A percentile compares a stretch with the other conserved stretches of the same genome.
Conservation (phyloP, 2,888 invertebrate species). For the Cataglyphis cursor region DNA sequence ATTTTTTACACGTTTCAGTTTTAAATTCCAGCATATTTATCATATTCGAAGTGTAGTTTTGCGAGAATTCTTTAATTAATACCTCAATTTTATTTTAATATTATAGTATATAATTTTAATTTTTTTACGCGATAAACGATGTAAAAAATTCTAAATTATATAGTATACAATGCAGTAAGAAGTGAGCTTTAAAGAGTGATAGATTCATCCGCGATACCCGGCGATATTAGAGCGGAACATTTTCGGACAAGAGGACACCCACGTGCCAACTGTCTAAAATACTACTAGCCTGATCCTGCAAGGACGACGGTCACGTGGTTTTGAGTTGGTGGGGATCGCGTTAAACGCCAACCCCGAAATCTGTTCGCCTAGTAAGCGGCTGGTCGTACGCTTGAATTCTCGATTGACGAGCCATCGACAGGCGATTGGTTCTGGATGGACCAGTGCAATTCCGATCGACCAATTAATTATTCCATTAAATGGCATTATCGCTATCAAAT, state of each 20-base stretch:
- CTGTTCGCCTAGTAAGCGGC: slow-evolving; percentile 86
- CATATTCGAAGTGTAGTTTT: neutral
- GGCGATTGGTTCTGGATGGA: slow-evolving; percentile 77
- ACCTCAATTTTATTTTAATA: neutral
- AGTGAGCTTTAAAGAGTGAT: neutral
- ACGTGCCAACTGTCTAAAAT: slow-evolving; percentile 73
- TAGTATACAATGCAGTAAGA: neutral
- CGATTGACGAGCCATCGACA: slow-evolving; percentile 86
- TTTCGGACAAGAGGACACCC: slow-evolving; percentile 56
- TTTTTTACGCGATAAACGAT: neutral
- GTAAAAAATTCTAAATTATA: neutral
- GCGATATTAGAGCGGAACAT: neutral
- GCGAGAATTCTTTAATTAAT: neutral
- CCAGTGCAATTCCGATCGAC: neutral
- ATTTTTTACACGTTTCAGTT: neutral
- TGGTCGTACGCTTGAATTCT: slow-evolving; percentile 86
- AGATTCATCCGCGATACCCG: too few relatives aligned
- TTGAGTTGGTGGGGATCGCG: slow-evolving; percentile 64
- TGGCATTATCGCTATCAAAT: neutral
- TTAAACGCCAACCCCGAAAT: slow-evolving; percentile 79
- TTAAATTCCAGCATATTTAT: neutral
- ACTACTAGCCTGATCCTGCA: slow-evolving; percentile 85
- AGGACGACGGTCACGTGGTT: slow-evolving; percentile 86
- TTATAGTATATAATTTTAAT: neutral
- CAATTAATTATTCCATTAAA: neutral